Evolutionary conservation across 30 jellyfish, hydroid and myxozoan genomes (phyloP).

Genomic region (Turritopsis rubra): DNA sequence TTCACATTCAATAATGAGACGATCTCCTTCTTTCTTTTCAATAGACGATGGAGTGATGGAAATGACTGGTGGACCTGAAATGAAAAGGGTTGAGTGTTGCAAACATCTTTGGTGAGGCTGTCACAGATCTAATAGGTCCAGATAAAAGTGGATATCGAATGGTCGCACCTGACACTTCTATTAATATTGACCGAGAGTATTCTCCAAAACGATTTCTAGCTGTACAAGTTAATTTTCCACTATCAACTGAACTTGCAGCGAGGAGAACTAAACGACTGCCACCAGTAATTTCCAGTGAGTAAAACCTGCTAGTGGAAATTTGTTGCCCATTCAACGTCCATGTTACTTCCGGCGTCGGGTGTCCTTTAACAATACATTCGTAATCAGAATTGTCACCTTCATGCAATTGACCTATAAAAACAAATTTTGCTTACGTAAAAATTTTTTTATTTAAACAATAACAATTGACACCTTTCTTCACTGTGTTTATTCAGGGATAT

Average conservation of each 20-base stretch:
- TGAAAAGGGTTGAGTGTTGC: no score
- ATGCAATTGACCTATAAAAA: neutral
- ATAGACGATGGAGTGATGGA: neutral
- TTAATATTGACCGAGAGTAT: neutral
- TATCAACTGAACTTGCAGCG: conserved; percentile 8
- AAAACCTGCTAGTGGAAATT: neutral
- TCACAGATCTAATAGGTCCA: neutral
- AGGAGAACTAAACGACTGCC: neutral
- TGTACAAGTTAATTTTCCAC: neutral
- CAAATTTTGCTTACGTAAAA: no score
- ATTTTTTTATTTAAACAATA: no score
- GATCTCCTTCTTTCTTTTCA: conserved; percentile 8
- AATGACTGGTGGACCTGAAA: neutral
- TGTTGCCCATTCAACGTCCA: conserved; percentile 1
- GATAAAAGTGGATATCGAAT: neutral
- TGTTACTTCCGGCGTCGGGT: neutral
- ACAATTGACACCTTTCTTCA: no score
- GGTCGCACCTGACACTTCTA: conserved; percentile 5
- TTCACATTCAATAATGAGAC: neutral
- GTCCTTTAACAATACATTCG: neutral
- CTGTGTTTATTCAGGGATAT: no score
- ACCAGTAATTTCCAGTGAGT: neutral
- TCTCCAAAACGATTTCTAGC: conserved; percentile 3
- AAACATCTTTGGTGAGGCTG: no score
- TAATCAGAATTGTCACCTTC: conserved; percentile 6